These are phyloP conservation scores for Tachycineta bicolor DNA, from an alignment of 2,113 vertebrate genomes.

Conservation along the genomic window DNA sequence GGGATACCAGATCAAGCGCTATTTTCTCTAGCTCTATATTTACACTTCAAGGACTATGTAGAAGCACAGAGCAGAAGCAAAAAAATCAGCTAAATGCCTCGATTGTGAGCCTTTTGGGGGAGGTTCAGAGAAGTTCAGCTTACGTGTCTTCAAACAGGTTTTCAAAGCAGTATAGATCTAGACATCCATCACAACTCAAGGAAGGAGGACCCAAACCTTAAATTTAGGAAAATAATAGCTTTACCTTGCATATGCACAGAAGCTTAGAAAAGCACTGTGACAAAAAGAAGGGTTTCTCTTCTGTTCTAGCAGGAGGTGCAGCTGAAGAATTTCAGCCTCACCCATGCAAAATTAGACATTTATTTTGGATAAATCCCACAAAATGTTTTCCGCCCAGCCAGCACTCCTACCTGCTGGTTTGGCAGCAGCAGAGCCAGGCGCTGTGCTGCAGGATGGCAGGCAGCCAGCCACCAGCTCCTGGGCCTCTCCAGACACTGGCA, in stretches of 20 bases:
- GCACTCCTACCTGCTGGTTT: slow-evolving; percentile 19
- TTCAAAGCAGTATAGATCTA: background rate
- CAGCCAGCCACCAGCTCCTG: background rate
- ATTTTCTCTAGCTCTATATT: slow-evolving; percentile 52
- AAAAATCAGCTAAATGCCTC: background rate
- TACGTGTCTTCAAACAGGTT: background rate
- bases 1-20: background rate
- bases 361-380: slow-evolving; percentile 31
- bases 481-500: background rate
- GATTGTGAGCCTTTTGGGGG: background rate
- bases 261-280: background rate
- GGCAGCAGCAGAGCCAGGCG: background rate
- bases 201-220: background rate
- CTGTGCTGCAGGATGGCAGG: background rate
- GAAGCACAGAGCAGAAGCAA: slow-evolving; percentile 7
- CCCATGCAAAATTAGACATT: slow-evolving; percentile 11
- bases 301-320: background rate
- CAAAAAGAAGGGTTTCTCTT: background rate
- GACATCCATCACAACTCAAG: background rate
- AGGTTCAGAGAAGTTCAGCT: background rate
- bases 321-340: background rate
- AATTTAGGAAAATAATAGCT: background rate
- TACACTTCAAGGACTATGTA: slow-evolving; percentile 23
- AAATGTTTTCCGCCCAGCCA: background rate
- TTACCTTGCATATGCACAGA: background rate